Percentiles rank a stretch among this genome's conserved stretches.
phyloP scores from a whole-genome alignment of 2,113 vertebrate genomes.

The Monopterus albus region DNA sequence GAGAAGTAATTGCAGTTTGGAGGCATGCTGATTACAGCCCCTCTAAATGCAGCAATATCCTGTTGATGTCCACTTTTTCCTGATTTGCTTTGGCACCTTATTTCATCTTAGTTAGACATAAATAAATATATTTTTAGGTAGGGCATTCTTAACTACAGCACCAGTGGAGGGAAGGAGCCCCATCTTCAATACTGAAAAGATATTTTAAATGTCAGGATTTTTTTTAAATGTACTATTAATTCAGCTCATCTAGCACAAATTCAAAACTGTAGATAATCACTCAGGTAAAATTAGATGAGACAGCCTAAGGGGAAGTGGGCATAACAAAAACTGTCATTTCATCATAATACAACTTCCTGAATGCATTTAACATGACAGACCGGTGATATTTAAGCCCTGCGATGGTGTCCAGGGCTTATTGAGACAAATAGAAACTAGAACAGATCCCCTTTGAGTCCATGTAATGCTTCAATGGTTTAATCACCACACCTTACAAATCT shows the following conservation, averaged over 20 bases:
- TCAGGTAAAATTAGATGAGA: too few relatives aligned
- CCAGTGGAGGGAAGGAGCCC: neutral
- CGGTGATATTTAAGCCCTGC: too few relatives aligned
- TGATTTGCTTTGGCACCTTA: slow-evolving; percentile 62
- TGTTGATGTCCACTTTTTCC: slow-evolving; percentile 15
- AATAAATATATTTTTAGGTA: slow-evolving; percentile 20
- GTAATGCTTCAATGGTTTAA: neutral
- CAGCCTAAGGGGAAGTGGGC: too few relatives aligned
- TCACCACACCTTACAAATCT: neutral
- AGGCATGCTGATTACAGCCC: slow-evolving; percentile 45
- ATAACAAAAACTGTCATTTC: too few relatives aligned
- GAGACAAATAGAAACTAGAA: too few relatives aligned
- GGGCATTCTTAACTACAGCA: neutral
- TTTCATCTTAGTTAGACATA: slow-evolving; percentile 23
- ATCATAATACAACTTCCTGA: too few relatives aligned
- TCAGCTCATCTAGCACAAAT: too few relatives aligned
- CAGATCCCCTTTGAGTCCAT: slow-evolving; percentile 1
- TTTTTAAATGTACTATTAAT: too few relatives aligned
- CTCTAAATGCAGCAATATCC: slow-evolving; percentile 19
- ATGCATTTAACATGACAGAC: too few relatives aligned
- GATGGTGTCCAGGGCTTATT: too few relatives aligned
- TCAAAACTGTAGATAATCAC: too few relatives aligned
- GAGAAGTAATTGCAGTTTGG: slow-evolving; percentile 62
- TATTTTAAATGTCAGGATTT: neutral
- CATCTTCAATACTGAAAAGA: neutral